phyloP scores from a whole-genome alignment of 2,797 vertebrate genomes.

The Bufotes viridis region DNA sequence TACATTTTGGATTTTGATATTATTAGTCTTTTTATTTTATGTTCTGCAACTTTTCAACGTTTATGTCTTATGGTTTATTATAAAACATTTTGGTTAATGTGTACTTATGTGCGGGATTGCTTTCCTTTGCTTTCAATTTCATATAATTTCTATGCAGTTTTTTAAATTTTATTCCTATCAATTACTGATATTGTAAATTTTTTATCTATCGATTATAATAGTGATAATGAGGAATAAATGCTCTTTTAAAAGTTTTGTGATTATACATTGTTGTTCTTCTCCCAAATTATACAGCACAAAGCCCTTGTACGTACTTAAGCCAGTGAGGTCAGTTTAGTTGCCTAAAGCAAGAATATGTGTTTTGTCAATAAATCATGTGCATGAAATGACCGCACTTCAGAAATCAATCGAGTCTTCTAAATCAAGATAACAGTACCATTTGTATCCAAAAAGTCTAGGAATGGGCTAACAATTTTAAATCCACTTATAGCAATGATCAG shows the following conservation, averaged over 20 bases:
- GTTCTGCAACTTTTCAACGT: not conserved
- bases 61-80: not conserved
- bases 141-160: not conserved
- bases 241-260: not conserved
- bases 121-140: not conserved
- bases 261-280: not conserved
- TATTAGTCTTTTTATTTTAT: not conserved
- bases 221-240: not conserved
- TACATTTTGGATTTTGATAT: not conserved
- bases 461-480: not conserved
- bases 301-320: not conserved
- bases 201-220: not conserved
- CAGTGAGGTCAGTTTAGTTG: not conserved
- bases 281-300: not conserved
- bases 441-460: not conserved
- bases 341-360: slow-evolving; percentile 28
- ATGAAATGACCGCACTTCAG: slow-evolving; percentile 4
- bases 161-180: not conserved
- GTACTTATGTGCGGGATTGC: not conserved
- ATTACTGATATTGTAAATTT: not conserved
- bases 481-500: not conserved
- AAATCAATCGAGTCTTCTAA: not conserved
- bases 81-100: not conserved
- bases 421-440: not conserved
- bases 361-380: not conserved